Percentiles rank a stretch among this genome's conserved stretches.
These are phyloP conservation scores for Caranx melampygus DNA, from an alignment of 2,113 vertebrate genomes.

Conservation along the genomic window DNA sequence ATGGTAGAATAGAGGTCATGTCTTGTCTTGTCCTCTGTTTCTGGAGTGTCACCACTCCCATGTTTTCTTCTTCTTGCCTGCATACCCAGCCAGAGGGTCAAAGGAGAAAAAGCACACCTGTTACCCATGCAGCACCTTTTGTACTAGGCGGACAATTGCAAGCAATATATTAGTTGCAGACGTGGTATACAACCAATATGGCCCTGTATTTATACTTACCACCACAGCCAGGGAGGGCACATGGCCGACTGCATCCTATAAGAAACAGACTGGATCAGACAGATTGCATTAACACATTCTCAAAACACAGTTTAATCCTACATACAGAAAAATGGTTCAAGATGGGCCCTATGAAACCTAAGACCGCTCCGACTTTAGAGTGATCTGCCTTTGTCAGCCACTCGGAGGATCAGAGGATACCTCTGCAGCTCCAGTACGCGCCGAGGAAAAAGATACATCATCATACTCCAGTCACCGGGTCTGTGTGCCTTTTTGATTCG, in stretches of 20 bases:
- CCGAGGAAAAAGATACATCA: conserved; percentile 17
- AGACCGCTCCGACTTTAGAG: conserved; percentile 35
- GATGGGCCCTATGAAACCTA: conserved; percentile 56
- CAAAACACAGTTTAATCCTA: conserved; percentile 45
- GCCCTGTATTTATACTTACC: neutral
- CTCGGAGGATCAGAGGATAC: conserved; percentile 6
- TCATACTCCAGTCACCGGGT: neutral
- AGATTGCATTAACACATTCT: conserved; percentile 24
- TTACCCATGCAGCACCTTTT: conserved; percentile 1
- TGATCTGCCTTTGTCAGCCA: conserved; percentile 33
- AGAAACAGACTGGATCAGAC: conserved; percentile 50
- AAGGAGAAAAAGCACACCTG: conserved; percentile 42
- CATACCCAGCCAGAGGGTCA: conserved; percentile 39
- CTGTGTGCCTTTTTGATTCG: conserved; percentile 7
- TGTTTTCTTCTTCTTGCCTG: conserved; percentile 41
- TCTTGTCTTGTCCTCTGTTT: conserved; percentile 50
- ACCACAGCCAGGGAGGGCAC: neutral
- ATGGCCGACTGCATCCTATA: conserved; percentile 2
- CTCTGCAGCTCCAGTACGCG: neutral
- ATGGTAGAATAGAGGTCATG: conserved; percentile 33
- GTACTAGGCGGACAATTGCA: conserved; percentile 5
- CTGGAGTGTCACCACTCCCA: conserved; percentile 44
- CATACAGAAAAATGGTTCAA: conserved; percentile 60
- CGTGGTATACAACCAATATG: neutral
- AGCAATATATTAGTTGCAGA: conserved; percentile 23